These are phyloP conservation scores for Stegana nigrithorax DNA, from an alignment of 2,888 invertebrate genomes.

Conservation along the genomic window DNA sequence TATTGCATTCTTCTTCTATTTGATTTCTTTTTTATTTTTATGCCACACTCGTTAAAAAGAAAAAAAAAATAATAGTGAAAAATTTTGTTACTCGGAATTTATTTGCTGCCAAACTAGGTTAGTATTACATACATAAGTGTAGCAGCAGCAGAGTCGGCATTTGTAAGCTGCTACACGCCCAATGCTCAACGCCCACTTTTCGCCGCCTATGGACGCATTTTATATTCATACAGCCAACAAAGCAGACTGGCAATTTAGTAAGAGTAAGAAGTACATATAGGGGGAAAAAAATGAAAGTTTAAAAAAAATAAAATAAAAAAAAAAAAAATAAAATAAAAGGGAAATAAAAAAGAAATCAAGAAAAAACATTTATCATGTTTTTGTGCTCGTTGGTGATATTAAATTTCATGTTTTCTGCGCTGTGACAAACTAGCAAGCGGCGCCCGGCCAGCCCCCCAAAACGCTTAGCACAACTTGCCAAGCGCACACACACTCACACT, in stretches of 20 bases:
- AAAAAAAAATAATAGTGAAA: too few relatives aligned
- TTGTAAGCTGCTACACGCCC: background rate
- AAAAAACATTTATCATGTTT: slow-evolving; percentile 41
- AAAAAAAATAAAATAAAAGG: background rate
- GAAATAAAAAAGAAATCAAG: background rate
- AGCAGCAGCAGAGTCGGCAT: too few relatives aligned
- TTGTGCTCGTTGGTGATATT: slow-evolving; percentile 39
- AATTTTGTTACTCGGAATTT: too few relatives aligned
- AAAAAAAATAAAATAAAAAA: too few relatives aligned
- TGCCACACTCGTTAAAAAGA: too few relatives aligned
- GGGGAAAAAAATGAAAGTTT: background rate
- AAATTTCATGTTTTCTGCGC: slow-evolving; percentile 49
- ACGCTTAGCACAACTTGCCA: too few relatives aligned
- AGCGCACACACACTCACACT: background rate
- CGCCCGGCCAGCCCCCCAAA: background rate
- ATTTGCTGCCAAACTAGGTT: background rate
- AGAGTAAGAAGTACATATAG: too few relatives aligned
- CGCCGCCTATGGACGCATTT: too few relatives aligned
- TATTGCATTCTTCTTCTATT: background rate
- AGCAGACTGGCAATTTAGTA: background rate
- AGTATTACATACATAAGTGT: background rate
- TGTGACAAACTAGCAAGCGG: background rate
- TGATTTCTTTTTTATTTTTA: background rate
- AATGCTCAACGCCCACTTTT: background rate
- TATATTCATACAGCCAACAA: background rate